Conservation (phyloP, 2,113 vertebrate genomes). For the Neogale vison region DNA sequence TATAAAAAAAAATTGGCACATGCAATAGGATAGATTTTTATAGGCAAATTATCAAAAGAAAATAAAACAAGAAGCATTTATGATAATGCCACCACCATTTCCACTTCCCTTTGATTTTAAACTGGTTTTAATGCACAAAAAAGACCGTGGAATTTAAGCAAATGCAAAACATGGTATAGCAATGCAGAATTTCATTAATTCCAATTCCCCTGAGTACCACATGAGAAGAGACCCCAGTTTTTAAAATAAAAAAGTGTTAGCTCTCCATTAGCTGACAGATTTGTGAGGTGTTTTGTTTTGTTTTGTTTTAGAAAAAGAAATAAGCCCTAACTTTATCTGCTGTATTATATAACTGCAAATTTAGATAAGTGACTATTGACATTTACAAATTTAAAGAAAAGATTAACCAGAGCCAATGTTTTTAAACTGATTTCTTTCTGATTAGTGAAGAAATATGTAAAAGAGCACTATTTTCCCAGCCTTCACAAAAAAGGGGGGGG, state of each 20-base stretch:
- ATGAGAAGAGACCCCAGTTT: slow-evolving; percentile 68
- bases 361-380: slow-evolving; percentile 66
- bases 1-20: slow-evolving; percentile 54
- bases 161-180: slow-evolving; percentile 78
- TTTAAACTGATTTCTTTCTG: slow-evolving; percentile 49
- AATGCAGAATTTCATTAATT: slow-evolving; percentile 83
- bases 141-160: slow-evolving; percentile 72
- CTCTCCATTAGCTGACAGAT: slow-evolving; percentile 63
- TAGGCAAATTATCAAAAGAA: slow-evolving; percentile 62
- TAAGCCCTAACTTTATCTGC: slow-evolving; percentile 73
- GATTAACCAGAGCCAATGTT: slow-evolving; percentile 66
- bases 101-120: slow-evolving; percentile 71
- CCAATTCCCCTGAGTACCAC: slow-evolving; percentile 77
- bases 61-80: slow-evolving; percentile 54
- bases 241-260: slow-evolving; percentile 76
- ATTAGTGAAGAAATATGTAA: slow-evolving; percentile 65
- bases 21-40: slow-evolving; percentile 57
- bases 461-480: slow-evolving; percentile 40
- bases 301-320: slow-evolving; percentile 50
- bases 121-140: slow-evolving; percentile 51
- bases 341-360: slow-evolving; percentile 58
- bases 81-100: slow-evolving; percentile 49
- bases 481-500: not conserved
- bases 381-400: slow-evolving; percentile 66
- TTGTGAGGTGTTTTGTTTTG: not conserved